phyloP scores from a whole-genome alignment of 2,888 invertebrate genomes.

The Baronia brevicornis region DNA sequence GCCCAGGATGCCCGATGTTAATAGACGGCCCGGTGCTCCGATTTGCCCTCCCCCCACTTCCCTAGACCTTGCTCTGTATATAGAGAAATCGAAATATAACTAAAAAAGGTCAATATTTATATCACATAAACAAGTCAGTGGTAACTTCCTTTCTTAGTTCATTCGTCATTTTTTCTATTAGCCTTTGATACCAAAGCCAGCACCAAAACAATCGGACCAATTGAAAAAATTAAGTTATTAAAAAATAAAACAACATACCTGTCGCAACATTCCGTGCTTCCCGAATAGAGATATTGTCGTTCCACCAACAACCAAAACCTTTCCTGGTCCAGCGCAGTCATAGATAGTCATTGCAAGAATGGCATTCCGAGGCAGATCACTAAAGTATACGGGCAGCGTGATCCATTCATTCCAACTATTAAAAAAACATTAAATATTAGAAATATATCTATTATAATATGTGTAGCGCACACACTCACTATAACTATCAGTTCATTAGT shows the following conservation, averaged over 20 bases:
- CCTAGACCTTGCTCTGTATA: too few species aligned
- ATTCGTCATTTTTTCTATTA: too few species aligned
- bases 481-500: not conserved
- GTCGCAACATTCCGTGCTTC: slow-evolving; percentile 93
- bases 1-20: too few species aligned
- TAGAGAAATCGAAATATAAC: too few species aligned
- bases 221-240: too few species aligned
- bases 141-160: too few species aligned
- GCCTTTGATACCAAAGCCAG: too few species aligned
- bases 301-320: slow-evolving; percentile 91
- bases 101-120: too few species aligned
- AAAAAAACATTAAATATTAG: slow-evolving; percentile 16
- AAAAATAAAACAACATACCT: slow-evolving; percentile 59
- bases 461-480: not conserved
- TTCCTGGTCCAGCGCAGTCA: slow-evolving; percentile 92
- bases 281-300: slow-evolving; percentile 95
- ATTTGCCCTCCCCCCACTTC: too few species aligned
- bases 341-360: slow-evolving; percentile 91
- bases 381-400: slow-evolving; percentile 90
- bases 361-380: slow-evolving; percentile 92
- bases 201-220: too few species aligned
- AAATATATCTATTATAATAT: not conserved
- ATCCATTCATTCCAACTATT: slow-evolving; percentile 98
- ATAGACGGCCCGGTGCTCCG: too few species aligned
- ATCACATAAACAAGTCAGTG: too few species aligned